Evolutionary conservation across 2,797 vertebrate genomes (phyloP), one percentile per base, ranked within the genome.

Genomic region (Cryptoblepharus egeriae): DNA sequence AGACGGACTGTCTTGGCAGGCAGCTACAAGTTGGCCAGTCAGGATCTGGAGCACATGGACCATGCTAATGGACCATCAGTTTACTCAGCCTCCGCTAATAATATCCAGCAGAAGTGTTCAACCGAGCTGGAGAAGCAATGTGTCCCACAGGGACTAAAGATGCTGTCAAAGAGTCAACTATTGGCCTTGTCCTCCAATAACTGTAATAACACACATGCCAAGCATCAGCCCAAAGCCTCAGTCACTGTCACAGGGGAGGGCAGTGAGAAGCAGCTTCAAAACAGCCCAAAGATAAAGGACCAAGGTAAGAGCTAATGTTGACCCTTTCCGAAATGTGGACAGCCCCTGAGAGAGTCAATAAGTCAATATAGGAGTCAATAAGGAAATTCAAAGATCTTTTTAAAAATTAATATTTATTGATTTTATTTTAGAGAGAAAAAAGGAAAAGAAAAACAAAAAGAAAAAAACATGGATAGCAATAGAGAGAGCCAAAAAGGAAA

Each of bases 111-210:
- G 0, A 18, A 71, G 26, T 5, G 2, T 1, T 5, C n/a, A 0
- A 77, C 55, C 1, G 80, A 45, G 7, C n/a, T 22, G 28, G 86
- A 67, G 71, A 94, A 71, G 73, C 89, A 0, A 52, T 86, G n/a
- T 22, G 28, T 86, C 1, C 83, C 75, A 77, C 73, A 86, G 78
- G 75, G 79, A 75, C 85, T 90, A 69, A 73, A 26, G 2, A 86
- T 80, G 87, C 85, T 95, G 85, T 88, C 89, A 0, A 76, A 83
- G 73, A 85, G 78, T 63, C 87, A 81, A 1, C 88, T 90, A 60
- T 93, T 92, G 92, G 95, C 93, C 75, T 90, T 92, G 73, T 89
- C 95, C 60, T 84, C 93, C 78, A 90, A 90, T 77, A 94, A 91
- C 85, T 95, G 90, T 90, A 93, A 95, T 74, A 95, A 92, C 60